Conservation (phyloP, 2,888 invertebrate species). For the Amiota communis region DNA sequence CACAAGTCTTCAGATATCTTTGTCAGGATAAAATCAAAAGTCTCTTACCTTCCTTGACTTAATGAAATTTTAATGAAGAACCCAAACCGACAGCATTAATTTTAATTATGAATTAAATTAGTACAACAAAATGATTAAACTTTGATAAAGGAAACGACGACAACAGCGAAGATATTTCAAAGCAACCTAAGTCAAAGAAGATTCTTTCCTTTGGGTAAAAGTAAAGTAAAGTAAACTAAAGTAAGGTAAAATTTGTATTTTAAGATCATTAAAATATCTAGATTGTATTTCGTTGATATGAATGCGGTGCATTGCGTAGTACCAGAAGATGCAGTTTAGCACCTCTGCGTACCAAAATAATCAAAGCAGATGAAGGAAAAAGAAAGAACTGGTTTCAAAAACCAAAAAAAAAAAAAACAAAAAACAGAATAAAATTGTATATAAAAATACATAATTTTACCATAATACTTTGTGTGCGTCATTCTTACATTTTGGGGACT, state of each 20-base stretch:
- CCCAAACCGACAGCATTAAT: constrained; percentile 20
- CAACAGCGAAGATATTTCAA: not conserved
- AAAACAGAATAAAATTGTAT: not conserved
- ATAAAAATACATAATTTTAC: not conserved
- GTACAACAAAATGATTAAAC: constrained; percentile 19
- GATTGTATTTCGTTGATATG: constrained; percentile 26
- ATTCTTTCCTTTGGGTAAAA: not conserved
- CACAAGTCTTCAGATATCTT: not conserved
- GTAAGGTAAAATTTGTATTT: constrained; percentile 23
- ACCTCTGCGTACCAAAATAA: constrained; percentile 2
- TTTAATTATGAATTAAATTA: constrained; percentile 33
- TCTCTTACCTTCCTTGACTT: not conserved
- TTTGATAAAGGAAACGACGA: not conserved
- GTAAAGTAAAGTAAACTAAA: too few relatives aligned
- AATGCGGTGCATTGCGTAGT: constrained; percentile 28
- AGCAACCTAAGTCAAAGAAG: not conserved
- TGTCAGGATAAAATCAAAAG: constrained; percentile 2
- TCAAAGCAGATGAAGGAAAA: not conserved
- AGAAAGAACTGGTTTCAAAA: constrained; percentile 14
- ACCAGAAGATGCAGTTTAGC: constrained; percentile 34
- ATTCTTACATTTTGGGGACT: not conserved
- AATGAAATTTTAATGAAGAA: constrained; percentile 16
- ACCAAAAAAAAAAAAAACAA: constrained; percentile 7
- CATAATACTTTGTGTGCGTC: constrained; percentile 3
- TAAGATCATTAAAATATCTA: constrained; percentile 28